These are phyloP conservation scores for Aix galericulata DNA, from an alignment of 2,113 vertebrate genomes.

Conservation along the genomic window DNA sequence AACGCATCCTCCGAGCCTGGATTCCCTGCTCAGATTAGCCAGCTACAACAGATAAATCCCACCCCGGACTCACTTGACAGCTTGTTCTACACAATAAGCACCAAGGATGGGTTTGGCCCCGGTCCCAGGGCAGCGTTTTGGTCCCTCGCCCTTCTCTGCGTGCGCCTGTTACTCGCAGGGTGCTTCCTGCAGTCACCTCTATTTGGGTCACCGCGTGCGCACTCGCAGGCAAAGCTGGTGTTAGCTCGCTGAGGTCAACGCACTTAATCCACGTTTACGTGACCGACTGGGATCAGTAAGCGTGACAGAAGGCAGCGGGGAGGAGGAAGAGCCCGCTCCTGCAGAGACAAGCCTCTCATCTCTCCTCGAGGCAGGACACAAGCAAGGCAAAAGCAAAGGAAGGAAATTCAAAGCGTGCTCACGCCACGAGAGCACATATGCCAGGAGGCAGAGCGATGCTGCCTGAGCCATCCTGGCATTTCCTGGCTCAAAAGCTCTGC, in stretches of 20 bases:
- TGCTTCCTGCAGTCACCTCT: neutral
- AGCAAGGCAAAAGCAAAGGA: neutral
- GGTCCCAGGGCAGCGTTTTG: neutral
- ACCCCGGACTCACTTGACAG: neutral
- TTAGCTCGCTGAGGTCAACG: neutral
- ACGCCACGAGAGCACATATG: neutral
- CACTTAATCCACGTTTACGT: constrained; percentile 37
- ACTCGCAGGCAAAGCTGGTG: neutral
- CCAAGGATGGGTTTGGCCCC: neutral
- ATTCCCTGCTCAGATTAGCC: neutral
- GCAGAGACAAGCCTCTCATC: neutral
- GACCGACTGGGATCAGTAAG: neutral
- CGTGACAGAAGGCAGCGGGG: neutral
- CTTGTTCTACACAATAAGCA: neutral
- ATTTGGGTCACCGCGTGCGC: neutral
- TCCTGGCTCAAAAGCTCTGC: neutral
- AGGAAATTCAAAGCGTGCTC: neutral
- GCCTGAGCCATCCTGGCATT: neutral
- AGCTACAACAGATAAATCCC: neutral
- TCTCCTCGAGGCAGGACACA: neutral
- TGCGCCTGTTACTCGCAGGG: neutral
- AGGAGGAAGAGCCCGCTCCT: neutral
- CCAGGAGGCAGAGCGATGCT: neutral
- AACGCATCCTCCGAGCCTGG: fast-evolving
- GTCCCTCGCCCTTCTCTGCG: neutral